phyloP scores from a whole-genome alignment of 2,888 invertebrate species.

The Eretmocerus hayati region DNA sequence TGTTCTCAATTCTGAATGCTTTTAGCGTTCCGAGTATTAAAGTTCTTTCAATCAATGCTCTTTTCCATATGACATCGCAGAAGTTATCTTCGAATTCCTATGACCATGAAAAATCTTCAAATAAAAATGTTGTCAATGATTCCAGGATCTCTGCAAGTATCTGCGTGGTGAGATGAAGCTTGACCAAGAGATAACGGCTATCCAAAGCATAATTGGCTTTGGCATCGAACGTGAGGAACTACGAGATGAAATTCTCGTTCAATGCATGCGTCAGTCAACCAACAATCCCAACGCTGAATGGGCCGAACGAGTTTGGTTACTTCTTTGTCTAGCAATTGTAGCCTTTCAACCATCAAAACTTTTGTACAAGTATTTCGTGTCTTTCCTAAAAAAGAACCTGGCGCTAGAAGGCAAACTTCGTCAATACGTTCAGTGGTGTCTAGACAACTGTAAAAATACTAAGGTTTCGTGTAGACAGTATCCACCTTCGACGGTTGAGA shows the following conservation, averaged over 20 bases:
- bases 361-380: constrained; percentile 71
- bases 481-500: constrained; percentile 88
- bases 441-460: constrained; percentile 85
- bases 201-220: constrained; percentile 77
- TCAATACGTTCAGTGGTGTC: constrained; percentile 89
- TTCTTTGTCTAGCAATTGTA: constrained; percentile 82
- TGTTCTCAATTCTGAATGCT: too few species aligned
- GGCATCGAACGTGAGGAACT: constrained; percentile 88
- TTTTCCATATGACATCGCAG: too few species aligned
- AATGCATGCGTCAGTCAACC: constrained; percentile 80
- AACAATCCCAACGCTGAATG: constrained; percentile 82
- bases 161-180: constrained; percentile 80
- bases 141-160: constrained; percentile 81
- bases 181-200: constrained; percentile 74
- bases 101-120: not conserved
- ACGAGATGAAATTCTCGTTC: constrained; percentile 85
- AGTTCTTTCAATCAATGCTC: not conserved
- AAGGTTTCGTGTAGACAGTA: constrained; percentile 73
- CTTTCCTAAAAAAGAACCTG: constrained; percentile 66
- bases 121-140: too few species aligned
- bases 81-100: not conserved
- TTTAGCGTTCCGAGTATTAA: too few species aligned
- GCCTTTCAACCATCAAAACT: constrained; percentile 86
- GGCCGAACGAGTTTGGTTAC: constrained; percentile 79
- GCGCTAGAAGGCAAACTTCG: constrained; percentile 62